A percentile compares a stretch with the other conserved stretches of the same genome.
phyloP scores from a whole-genome alignment of 2,797 vertebrate genomes.

The Lepus oiostolus region DNA sequence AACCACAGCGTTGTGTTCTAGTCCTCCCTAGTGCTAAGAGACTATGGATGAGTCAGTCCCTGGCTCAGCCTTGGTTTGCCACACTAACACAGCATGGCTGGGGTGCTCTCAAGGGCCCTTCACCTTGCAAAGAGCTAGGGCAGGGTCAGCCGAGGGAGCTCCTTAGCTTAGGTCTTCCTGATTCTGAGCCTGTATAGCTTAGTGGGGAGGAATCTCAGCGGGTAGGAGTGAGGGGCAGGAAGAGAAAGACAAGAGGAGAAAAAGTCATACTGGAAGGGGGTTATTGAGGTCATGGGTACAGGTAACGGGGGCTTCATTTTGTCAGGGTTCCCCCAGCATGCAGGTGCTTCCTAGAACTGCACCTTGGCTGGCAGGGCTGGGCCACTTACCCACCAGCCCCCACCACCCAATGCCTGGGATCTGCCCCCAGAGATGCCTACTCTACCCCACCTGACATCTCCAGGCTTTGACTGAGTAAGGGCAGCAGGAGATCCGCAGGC shows the following conservation, averaged over 20 bases:
- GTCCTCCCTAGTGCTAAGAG: not conserved
- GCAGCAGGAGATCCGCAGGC: not conserved
- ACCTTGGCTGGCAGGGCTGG: not conserved
- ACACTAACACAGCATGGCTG: not conserved
- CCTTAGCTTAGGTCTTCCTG: not conserved
- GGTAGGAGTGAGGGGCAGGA: not conserved
- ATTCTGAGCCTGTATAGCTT: not conserved
- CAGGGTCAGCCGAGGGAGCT: not conserved
- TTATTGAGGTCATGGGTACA: not conserved
- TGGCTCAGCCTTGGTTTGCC: not conserved
- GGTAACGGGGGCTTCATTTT: not conserved
- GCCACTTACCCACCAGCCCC: not conserved
- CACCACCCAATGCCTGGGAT: not conserved
- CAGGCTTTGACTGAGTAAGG: not conserved
- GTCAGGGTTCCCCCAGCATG: not conserved
- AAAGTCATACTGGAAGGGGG: not conserved
- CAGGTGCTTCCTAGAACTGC: not conserved
- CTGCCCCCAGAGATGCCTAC: not conserved
- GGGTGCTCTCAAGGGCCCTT: not conserved
- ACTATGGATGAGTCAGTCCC: not conserved
- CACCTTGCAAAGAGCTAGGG: not conserved
- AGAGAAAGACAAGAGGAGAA: not conserved
- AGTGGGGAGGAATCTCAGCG: not conserved
- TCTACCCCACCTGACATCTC: not conserved
- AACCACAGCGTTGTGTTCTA: not conserved